Evolutionary conservation across 2,113 vertebrate genomes (phyloP).

Genomic region (Pluvialis apricaria): DNA sequence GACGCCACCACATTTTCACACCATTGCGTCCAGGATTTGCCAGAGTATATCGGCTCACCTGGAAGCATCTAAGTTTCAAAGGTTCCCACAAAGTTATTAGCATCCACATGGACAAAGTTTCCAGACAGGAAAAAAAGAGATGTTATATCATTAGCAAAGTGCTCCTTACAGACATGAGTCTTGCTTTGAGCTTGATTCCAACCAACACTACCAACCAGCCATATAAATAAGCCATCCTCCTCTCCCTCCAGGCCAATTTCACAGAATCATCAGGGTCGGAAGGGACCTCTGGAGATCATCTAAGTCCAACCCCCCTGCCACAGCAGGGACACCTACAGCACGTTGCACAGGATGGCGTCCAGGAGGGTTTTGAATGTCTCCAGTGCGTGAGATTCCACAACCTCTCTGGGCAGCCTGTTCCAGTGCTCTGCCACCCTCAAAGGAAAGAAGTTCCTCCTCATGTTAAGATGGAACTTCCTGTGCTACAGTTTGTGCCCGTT

Average conservation of each 20-base stretch:
- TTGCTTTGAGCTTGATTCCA: background rate
- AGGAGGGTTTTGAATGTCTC: no score
- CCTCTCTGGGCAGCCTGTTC: no score
- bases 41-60: background rate
- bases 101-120: background rate
- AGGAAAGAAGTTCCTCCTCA: no score
- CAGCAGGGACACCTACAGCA: no score
- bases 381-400: no score
- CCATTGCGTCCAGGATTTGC: background rate
- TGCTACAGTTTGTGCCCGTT: no score
- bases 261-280: no score
- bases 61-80: background rate
- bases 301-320: no score
- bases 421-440: no score
- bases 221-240: background rate
- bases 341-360: no score
- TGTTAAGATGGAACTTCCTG: no score
- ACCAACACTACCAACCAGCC: background rate
- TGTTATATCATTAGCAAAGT: background rate
- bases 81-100: background rate
- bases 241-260: background rate
- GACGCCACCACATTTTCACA: rapidly evolving
- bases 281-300: no score
- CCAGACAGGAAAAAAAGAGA: background rate
- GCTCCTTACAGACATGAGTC: rapidly evolving